Base-by-base conservation (phyloP, 2,888 invertebrate genomes). In the Eilema depressum region DNA sequence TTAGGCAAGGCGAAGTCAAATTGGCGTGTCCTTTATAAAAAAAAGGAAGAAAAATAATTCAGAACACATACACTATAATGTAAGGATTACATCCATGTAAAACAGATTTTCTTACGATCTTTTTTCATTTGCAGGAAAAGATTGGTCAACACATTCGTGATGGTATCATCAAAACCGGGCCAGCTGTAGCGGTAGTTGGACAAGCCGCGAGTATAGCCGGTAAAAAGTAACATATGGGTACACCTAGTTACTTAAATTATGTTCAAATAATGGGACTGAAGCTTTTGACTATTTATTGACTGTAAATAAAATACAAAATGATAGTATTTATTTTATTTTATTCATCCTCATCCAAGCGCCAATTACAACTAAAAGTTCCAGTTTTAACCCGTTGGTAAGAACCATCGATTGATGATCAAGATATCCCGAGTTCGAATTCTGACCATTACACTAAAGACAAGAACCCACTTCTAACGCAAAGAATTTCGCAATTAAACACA, bases 101-200 rank as follows among this genome's bases (percentile, higher is more conserved):
- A n/a, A 41, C 4, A 41, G 0, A 47, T 53, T 53, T n/a, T 53
- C n/a, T 53, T 2, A 53, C 1, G 2, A n/a, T 20, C 3, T 59
- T 56, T 11, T 26, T 12, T 26, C 5, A 53, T 75, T 70, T 17
- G 0, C 73, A 82, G 82, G 91, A 91, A 75, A 85, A 74, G 76
- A 26, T 88, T 0, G 91, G 91, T 2, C 87, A 86, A 20, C 81
- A 86, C 66, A 81, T 92, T 26, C 85, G 91, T 0, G 86, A 92
- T 74, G 90, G 91, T 0, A 75, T 91, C 68, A 88, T 91, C 73
- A 91, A 91, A 68, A 88, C 89, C 0, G 90, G 87, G 0, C 91
- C 91, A 37, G 91, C 91, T 0, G 87, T 91, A 0, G 81, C 77
- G 0, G 91, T 91, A 0, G 86, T 88, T 0, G 89, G 83, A 0